A percentile compares a stretch with the other conserved stretches of the same genome.
Evolutionary conservation across 1,140 invertebrate species (phyloP).

Genomic region (Kradibia gibbosae): DNA sequence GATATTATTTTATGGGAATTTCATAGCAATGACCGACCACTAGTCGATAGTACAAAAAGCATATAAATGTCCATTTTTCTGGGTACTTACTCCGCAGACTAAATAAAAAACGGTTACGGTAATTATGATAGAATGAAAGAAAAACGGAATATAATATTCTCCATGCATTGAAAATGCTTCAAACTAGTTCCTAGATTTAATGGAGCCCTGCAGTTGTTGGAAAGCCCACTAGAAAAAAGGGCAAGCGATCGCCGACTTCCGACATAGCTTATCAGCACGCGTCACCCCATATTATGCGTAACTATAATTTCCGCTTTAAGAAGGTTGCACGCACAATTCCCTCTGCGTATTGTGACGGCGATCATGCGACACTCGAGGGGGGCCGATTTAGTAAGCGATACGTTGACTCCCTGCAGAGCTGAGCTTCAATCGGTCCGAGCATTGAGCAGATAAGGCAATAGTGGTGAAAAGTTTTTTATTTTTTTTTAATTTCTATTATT

Average conservation of each 20-base stretch:
- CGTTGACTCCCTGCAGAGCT: constrained; percentile 31
- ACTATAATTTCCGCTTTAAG: constrained; percentile 67
- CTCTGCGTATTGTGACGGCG: neutral
- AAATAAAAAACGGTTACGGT: too few species aligned
- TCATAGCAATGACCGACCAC: too few species aligned
- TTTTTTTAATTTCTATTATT: constrained; percentile 54
- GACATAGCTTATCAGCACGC: constrained; percentile 66
- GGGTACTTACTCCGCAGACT: too few species aligned
- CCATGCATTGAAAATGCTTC: neutral
- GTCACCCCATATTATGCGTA: constrained; percentile 67
- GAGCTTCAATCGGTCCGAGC: too few species aligned
- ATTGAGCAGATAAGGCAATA: neutral
- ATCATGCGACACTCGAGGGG: constrained; percentile 44
- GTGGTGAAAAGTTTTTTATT: neutral
- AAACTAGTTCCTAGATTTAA: neutral
- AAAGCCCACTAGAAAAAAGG: neutral
- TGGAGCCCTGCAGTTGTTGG: neutral
- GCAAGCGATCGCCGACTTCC: constrained; percentile 65
- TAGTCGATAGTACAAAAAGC: too few species aligned
- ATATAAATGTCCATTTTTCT: too few species aligned
- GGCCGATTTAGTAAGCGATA: constrained; percentile 64
- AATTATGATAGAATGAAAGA: too few species aligned
- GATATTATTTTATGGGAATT: too few species aligned
- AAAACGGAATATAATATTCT: too few species aligned
- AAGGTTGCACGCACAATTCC: neutral